Evolutionary conservation across 2,113 vertebrate genomes (phyloP), one percentile per base, ranked within the genome.

Genomic region (Hippocampus barbouri): DNA sequence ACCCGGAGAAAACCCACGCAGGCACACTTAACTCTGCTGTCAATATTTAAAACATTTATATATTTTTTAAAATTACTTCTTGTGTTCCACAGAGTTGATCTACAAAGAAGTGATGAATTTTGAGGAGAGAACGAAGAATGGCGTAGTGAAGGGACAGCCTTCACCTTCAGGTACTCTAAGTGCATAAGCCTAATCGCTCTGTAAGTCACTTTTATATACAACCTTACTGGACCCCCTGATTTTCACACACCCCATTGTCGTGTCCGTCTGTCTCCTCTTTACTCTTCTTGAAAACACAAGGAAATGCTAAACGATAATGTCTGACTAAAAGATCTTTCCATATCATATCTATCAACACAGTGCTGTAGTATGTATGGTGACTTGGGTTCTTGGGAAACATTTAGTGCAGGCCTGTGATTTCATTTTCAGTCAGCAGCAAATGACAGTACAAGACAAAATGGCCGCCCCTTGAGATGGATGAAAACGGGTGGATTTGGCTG

Each of bases 41-140:
- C 30, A 34, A 34, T 34, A 34, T 34, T 38, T 38, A 38, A 38
- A 38, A 38, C 34, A 6, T 61, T 14, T 61, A 8, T 34, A 25
- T 14, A 0, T 20, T 53, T 20, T 53, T n/a, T 21, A 2, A 7
- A 5, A 16, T 30, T 18, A 6, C 4, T 27, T 4, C 56, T 71
- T n/a, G n/a, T 15, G 15, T 60, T 69, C 87, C 84, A 10, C 90
- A 99, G 97, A 98, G 91, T 92, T 99, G 74, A 99, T 99, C 92
- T 99, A 99, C 91, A 99, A 99, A 93, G 97, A 99, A 93, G 97
- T 99, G 89, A 98, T 98, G 96, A 98, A 95, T 92, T 99, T 97
- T 72, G 97, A 99, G 94, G 97, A 99, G 91, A 97, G 96, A 89
- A 98, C 94, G 86, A 98, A 98, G 94, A 99, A 99, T 70, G 96